Conservation (phyloP, 2,888 invertebrate species). For the Blastobasis adustella region DNA sequence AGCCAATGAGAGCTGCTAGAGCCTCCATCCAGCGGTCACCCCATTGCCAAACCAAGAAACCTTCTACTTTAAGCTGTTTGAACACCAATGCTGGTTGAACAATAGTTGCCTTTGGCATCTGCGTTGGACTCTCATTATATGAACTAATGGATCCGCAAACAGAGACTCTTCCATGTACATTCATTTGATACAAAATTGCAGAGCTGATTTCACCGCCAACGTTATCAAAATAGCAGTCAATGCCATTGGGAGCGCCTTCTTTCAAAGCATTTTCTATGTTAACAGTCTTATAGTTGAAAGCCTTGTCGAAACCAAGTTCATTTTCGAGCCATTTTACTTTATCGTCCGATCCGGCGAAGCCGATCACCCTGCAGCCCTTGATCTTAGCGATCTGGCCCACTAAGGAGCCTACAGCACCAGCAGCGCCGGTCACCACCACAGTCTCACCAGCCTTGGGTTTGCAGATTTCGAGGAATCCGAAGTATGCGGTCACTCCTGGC, state of each 20-base stretch:
- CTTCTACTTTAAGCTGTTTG: slow-evolving; percentile 77
- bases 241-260: slow-evolving; percentile 78
- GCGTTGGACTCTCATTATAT: slow-evolving; percentile 31
- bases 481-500: slow-evolving; percentile 83
- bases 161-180: slow-evolving; percentile 32
- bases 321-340: slow-evolving; percentile 80
- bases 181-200: slow-evolving; percentile 76
- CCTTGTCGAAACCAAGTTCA: slow-evolving; percentile 80
- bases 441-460: slow-evolving; percentile 81
- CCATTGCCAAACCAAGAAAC: slow-evolving; percentile 74
- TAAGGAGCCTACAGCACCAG: slow-evolving; percentile 83
- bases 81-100: slow-evolving; percentile 72
- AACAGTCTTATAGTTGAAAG: slow-evolving; percentile 82
- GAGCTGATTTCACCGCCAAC: slow-evolving; percentile 80
- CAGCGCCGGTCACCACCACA: slow-evolving; percentile 81
- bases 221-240: slow-evolving; percentile 86
- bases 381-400: slow-evolving; percentile 86
- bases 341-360: slow-evolving; percentile 81
- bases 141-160: slow-evolving; percentile 47
- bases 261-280: slow-evolving; percentile 71
- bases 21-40: slow-evolving; percentile 72
- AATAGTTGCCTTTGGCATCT: slow-evolving; percentile 43
- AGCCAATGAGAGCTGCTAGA: slow-evolving; percentile 69
- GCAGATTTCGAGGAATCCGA: slow-evolving; percentile 80
- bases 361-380: slow-evolving; percentile 77